Conservation (phyloP, 2,113 vertebrate genomes). For the Corythornis vintsioides region DNA sequence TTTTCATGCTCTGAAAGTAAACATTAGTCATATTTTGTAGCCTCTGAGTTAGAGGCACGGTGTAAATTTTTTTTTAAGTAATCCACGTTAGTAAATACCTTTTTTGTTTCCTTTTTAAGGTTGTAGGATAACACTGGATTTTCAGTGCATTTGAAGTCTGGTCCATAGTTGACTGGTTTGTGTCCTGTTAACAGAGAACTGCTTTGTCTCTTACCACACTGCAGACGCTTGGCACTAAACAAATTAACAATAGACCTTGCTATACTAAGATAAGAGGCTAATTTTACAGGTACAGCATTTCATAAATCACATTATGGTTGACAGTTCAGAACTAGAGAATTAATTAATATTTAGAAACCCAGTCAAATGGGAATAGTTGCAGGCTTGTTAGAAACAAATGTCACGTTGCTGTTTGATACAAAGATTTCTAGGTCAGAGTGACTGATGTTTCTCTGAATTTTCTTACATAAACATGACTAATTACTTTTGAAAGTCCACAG, state of each 20-base stretch:
- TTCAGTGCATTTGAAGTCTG: not conserved
- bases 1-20: constrained; percentile 17
- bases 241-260: constrained; percentile 23
- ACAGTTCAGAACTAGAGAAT: constrained; percentile 29
- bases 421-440: constrained; percentile 47
- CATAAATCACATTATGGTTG: constrained; percentile 21
- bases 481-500: not conserved
- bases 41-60: not conserved
- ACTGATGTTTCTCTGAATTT: constrained; percentile 9
- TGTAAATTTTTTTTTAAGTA: not conserved
- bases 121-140: not conserved
- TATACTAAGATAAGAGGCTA: constrained; percentile 47
- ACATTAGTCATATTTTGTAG: not conserved
- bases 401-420: constrained; percentile 32
- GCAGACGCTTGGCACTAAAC: not conserved
- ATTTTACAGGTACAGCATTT: constrained; percentile 52
- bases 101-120: not conserved
- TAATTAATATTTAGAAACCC: constrained; percentile 58
- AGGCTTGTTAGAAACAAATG: constrained; percentile 38
- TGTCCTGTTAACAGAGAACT: not conserved
- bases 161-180: not conserved
- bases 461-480: constrained; percentile 7
- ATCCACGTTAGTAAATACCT: not conserved
- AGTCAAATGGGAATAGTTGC: constrained; percentile 35
- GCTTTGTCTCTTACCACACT: not conserved